Percentiles rank a stretch among this genome's conserved stretches.
Conservation (phyloP, 1,140 invertebrate genomes). For the Nasonia vitripennis region DNA sequence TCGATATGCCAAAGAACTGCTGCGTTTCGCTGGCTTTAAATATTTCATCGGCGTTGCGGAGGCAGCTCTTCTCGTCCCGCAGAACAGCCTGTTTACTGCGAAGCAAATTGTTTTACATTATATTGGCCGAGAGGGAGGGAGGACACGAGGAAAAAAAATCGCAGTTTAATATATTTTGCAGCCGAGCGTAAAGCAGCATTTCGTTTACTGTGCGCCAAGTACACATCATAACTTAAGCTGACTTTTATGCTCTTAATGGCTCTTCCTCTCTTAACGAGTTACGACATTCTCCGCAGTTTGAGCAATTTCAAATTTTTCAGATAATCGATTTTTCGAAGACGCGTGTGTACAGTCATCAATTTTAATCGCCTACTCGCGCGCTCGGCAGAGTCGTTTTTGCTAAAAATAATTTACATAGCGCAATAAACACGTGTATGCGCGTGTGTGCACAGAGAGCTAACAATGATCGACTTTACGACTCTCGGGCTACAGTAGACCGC, state of each 20-base stretch:
- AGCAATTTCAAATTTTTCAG: conserved; percentile 49
- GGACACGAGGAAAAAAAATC: background rate
- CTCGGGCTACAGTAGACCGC: background rate
- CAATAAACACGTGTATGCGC: conserved; percentile 16
- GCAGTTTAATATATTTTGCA: conserved; percentile 42
- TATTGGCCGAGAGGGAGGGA: background rate
- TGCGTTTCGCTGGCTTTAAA: background rate
- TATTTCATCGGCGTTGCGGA: background rate
- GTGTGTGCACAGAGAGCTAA: background rate
- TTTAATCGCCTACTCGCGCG: conserved; percentile 31
- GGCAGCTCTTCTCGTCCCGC: background rate
- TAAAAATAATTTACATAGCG: conserved; percentile 43
- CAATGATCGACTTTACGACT: conserved; percentile 26
- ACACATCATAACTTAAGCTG: conserved; percentile 48
- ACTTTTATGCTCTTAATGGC: conserved; percentile 50
- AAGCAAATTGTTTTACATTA: conserved; percentile 48
- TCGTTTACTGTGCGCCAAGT: conserved; percentile 39
- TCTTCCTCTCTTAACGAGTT: conserved; percentile 49
- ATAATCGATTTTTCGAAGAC: conserved; percentile 43
- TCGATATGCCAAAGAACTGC: no score
- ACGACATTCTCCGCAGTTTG: conserved; percentile 47
- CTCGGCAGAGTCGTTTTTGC: conserved; percentile 21
- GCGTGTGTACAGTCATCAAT: conserved; percentile 27
- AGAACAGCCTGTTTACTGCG: conserved; percentile 22
- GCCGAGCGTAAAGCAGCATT: conserved; percentile 38